These are phyloP conservation scores for Diprion similis DNA, from an alignment of 1,140 invertebrate species.

Conservation along the genomic window DNA sequence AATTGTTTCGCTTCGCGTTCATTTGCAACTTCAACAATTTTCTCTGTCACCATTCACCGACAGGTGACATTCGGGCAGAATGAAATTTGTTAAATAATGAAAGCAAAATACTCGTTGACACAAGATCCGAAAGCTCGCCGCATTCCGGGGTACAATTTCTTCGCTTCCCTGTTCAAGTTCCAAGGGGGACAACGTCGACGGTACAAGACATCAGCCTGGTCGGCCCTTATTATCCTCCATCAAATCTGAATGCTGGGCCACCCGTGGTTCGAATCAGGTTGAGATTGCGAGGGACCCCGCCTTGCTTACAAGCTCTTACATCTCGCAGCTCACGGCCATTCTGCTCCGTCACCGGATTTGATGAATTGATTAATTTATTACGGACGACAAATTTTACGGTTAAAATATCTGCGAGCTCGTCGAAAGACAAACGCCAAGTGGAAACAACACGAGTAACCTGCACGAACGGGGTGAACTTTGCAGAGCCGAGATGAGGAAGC, in stretches of 20 bases:
- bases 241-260: slow-evolving; percentile 3
- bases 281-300: not conserved
- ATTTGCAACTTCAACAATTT: not conserved
- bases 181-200: not conserved
- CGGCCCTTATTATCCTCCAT: not conserved
- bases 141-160: not conserved
- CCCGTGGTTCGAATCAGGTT: not conserved
- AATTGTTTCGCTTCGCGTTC: too few species aligned
- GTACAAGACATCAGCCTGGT: not conserved
- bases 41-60: not conserved
- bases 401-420: not conserved
- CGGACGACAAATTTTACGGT: not conserved
- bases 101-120: not conserved
- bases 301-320: not conserved
- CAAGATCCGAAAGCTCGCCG: not conserved
- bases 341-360: not conserved
- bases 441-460: not conserved
- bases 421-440: not conserved
- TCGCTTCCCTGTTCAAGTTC: not conserved
- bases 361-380: not conserved
- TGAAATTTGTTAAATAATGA: not conserved
- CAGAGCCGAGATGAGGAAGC: not conserved
- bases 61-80: not conserved
- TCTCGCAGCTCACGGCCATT: not conserved
- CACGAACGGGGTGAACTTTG: not conserved